Conservation (phyloP, 2,113 vertebrate genomes). For the Crotalus helleri region DNA sequence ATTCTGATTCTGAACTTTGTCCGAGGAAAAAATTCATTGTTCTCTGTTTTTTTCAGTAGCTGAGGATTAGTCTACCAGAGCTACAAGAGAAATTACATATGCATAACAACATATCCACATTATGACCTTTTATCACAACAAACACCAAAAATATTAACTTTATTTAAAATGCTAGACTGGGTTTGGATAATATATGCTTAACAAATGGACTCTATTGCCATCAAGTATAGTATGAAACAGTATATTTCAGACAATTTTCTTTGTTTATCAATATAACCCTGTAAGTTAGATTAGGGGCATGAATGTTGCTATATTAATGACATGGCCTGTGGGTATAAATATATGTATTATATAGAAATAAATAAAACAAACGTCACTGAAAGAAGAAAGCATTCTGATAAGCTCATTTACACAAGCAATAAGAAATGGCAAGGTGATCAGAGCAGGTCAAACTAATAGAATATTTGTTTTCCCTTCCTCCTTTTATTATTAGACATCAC, state of each 20-base stretch:
- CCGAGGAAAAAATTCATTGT: background rate
- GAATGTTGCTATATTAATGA: background rate
- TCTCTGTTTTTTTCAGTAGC: background rate
- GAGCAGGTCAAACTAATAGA: background rate
- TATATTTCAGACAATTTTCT: background rate
- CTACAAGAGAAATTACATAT: no score
- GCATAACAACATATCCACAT: background rate
- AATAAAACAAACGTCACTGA: background rate
- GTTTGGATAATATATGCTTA: background rate
- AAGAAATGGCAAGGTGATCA: background rate
- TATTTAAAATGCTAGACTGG: background rate
- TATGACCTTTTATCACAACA: background rate
- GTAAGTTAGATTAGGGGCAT: constrained; percentile 14
- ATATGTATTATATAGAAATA: background rate
- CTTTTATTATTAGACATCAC: background rate
- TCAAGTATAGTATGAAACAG: background rate
- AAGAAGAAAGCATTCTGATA: background rate
- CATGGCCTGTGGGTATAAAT: background rate
- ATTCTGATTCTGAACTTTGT: background rate
- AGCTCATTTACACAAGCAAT: background rate
- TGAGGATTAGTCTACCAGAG: background rate
- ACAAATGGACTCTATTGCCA: background rate
- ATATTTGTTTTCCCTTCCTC: background rate
- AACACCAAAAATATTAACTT: background rate
- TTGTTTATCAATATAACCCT: constrained; percentile 3